Evolutionary conservation across 2,888 invertebrate genomes (phyloP).

Genomic region (Gibbula magus): DNA sequence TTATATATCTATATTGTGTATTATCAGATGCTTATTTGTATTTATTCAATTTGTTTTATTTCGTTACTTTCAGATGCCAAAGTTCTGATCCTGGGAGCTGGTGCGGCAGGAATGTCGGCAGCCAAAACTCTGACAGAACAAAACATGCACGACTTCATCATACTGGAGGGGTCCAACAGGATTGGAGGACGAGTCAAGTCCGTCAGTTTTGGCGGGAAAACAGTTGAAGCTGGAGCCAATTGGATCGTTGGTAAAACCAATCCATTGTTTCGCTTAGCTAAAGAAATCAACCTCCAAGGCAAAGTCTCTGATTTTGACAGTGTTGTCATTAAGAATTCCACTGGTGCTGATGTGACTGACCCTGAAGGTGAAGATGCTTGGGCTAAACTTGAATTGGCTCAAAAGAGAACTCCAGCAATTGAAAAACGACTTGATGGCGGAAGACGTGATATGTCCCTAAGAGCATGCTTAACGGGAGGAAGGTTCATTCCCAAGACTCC

Average conservation of each 20-base stretch:
- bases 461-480: neutral
- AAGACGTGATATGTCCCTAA: neutral
- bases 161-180: constrained; percentile 39
- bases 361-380: constrained; percentile 24
- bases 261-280: constrained; percentile 32
- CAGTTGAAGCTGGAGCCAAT: constrained; percentile 41
- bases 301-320: constrained; percentile 19
- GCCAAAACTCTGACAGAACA: constrained; percentile 40
- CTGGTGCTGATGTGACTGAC: constrained; percentile 33
- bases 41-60: no score
- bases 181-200: constrained; percentile 40
- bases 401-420: neutral
- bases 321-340: constrained; percentile 30
- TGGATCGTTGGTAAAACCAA: constrained; percentile 39
- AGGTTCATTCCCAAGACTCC: neutral
- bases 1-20: no score
- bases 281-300: constrained; percentile 19
- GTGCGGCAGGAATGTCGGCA: constrained; percentile 38
- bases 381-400: neutral
- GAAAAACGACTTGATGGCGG: neutral
- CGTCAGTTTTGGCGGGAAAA: constrained; percentile 27
- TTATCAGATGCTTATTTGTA: no score
- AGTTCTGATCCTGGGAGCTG: constrained; percentile 32
- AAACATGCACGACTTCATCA: constrained; percentile 37
- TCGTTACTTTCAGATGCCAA: neutral